A percentile compares a stretch with the other conserved stretches of the same genome.
phyloP scores from a whole-genome alignment of 92 coral and sea anemone species.

The Muricea muricata region DNA sequence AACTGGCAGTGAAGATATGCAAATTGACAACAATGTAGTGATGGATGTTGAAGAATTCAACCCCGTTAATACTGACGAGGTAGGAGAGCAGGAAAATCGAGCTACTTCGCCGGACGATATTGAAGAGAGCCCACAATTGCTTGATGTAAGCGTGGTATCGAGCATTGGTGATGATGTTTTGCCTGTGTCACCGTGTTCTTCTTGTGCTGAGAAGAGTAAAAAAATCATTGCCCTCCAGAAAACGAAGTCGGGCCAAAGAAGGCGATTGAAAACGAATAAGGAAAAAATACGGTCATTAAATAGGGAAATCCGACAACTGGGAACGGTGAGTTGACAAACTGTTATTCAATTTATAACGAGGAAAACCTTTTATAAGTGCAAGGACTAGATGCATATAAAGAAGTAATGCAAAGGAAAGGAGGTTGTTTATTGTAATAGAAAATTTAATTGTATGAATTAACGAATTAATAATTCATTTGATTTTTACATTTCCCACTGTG shows the following conservation, averaged over 20 bases:
- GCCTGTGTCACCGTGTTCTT: neutral
- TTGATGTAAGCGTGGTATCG: neutral
- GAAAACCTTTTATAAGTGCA: too few species aligned
- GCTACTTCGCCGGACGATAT: neutral
- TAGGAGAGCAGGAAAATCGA: neutral
- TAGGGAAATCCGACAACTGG: neutral
- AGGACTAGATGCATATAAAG: too few species aligned
- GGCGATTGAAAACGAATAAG: neutral
- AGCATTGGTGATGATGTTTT: neutral
- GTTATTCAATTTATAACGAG: too few species aligned
- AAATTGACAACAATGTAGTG: neutral
- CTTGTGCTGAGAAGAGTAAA: neutral
- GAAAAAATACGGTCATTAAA: neutral
- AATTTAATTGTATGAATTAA: too few species aligned
- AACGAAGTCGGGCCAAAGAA: neutral
- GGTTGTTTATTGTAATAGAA: neutral
- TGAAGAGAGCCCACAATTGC: neutral
- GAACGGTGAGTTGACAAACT: neutral
- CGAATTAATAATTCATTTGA: too few species aligned
- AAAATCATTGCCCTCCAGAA: neutral
- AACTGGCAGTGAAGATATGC: neutral
- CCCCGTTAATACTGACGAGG: neutral
- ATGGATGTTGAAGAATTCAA: neutral
- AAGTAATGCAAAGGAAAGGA: too few species aligned
- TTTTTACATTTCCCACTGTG: too few species aligned